Evolutionary conservation across 2,113 vertebrate species (phyloP).

Genomic region (Paracanthobrama guichenoti): DNA sequence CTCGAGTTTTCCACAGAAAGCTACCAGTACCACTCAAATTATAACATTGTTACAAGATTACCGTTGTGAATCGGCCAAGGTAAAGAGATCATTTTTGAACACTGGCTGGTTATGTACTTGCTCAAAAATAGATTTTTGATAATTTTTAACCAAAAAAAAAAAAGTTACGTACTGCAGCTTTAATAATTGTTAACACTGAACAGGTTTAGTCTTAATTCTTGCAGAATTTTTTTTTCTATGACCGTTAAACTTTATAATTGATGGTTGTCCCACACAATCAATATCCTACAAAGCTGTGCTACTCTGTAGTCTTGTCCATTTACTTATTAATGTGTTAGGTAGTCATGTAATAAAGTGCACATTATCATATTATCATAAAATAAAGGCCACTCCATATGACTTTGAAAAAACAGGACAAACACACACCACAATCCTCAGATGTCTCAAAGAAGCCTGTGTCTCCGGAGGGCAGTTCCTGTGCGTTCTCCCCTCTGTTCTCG

Average conservation of each 20-base stretch:
- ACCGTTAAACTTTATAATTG: background rate
- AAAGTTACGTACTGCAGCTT: no score
- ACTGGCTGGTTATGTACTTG: no score
- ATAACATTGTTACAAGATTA: no score
- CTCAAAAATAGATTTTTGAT: no score
- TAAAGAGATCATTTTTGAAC: no score
- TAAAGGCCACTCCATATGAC: background rate
- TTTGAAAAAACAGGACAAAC: background rate
- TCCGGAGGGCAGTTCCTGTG: constrained; percentile 43
- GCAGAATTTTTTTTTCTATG: background rate
- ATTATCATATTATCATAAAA: background rate
- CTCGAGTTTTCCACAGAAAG: no score
- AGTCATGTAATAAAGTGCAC: background rate
- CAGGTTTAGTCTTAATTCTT: no score
- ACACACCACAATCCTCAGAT: constrained; percentile 72
- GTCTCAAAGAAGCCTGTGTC: constrained; percentile 79
- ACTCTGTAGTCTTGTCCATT: background rate
- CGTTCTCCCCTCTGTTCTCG: constrained; percentile 25
- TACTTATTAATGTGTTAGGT: background rate
- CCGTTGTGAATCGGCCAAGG: no score
- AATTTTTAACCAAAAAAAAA: no score
- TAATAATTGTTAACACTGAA: no score
- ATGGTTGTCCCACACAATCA: background rate
- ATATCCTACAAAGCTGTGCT: background rate
- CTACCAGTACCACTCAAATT: no score